Evolutionary conservation across 2,113 vertebrate genomes (phyloP).

Genomic region (Pseudopipra pipra): DNA sequence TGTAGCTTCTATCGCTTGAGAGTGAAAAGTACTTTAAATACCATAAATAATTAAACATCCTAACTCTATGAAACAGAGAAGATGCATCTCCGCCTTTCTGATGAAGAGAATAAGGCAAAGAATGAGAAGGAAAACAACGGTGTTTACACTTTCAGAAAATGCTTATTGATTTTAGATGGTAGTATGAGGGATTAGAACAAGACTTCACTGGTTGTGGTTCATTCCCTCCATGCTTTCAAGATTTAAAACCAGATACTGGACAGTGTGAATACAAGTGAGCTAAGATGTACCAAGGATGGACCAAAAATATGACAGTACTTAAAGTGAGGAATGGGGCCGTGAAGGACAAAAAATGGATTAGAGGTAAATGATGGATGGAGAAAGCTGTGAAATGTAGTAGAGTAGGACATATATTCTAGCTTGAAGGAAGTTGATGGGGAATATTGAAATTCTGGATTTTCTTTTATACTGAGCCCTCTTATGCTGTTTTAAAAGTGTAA

Average conservation of each 20-base stretch:
- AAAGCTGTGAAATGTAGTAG: background rate
- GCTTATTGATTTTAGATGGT: slow-evolving; percentile 25
- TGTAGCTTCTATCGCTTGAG: slow-evolving; percentile 21
- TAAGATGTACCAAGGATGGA: background rate
- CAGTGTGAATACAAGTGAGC: background rate
- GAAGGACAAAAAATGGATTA: background rate
- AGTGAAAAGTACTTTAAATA: slow-evolving; percentile 42
- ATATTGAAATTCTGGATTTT: background rate
- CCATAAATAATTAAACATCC: slow-evolving; percentile 52
- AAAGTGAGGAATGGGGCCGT: background rate
- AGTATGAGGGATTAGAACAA: background rate
- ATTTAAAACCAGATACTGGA: background rate
- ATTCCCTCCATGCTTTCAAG: background rate
- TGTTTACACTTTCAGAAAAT: slow-evolving; percentile 5
- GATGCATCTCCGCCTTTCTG: background rate
- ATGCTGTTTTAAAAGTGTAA: background rate
- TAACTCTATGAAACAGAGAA: background rate
- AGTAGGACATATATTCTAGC: background rate
- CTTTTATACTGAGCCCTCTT: background rate
- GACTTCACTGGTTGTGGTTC: background rate
- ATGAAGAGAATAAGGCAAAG: background rate
- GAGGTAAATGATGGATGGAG: background rate
- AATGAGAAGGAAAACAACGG: background rate
- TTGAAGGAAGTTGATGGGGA: background rate
- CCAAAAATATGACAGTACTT: background rate